phyloP scores from a whole-genome alignment of 2,888 invertebrate genomes.

The Dendrolimus houi region DNA sequence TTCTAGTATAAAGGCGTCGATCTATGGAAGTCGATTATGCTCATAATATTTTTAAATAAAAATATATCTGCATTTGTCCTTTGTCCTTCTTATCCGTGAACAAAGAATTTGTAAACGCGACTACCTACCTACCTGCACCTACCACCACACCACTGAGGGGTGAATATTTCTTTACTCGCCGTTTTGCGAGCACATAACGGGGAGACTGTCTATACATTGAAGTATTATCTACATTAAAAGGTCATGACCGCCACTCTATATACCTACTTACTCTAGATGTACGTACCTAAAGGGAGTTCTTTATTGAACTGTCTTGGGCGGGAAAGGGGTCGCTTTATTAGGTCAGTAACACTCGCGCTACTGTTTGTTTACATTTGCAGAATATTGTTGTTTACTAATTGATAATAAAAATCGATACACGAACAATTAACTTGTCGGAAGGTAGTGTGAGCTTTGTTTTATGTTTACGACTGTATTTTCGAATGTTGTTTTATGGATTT shows the following conservation, averaged over 20 bases:
- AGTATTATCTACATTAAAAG: constrained; percentile 53
- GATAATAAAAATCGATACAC: not conserved
- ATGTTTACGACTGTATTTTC: too few species aligned
- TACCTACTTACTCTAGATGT: constrained; percentile 52
- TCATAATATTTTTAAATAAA: too few species aligned
- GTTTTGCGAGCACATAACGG: constrained; percentile 38
- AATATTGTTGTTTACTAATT: constrained; percentile 11
- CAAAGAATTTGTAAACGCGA: not conserved
- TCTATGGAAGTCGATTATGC: too few species aligned
- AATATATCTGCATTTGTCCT: too few species aligned
- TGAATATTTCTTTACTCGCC: constrained; percentile 39
- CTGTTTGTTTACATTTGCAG: constrained; percentile 55
- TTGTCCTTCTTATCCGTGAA: not conserved
- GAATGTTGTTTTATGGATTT: not conserved
- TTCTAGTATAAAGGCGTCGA: too few species aligned
- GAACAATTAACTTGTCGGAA: not conserved
- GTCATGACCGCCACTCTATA: constrained; percentile 61
- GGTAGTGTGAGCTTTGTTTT: too few species aligned
- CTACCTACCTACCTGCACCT: not conserved
- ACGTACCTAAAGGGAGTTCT: constrained; percentile 68
- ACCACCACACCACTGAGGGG: constrained; percentile 17
- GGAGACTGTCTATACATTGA: constrained; percentile 41
- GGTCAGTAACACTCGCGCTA: constrained; percentile 68
- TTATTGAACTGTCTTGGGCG: constrained; percentile 69
- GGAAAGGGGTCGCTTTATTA: constrained; percentile 70